Conservation (phyloP, 2,113 vertebrate species). For the Daubentonia madagascariensis region DNA sequence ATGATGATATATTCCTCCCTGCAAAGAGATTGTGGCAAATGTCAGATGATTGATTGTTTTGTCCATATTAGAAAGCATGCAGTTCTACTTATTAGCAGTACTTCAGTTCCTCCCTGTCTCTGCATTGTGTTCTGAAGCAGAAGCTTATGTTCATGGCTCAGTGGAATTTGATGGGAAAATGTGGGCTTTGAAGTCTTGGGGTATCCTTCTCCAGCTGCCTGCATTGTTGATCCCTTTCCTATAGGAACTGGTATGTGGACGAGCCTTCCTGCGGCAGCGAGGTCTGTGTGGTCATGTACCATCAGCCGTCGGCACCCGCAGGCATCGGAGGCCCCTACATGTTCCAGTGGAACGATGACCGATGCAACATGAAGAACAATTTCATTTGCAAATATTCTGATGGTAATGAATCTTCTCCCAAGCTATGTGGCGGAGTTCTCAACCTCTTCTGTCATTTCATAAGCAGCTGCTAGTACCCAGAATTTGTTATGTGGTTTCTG, state of each 20-base stretch:
- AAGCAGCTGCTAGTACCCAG: not conserved
- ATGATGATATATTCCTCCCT: not conserved
- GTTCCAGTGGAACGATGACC: constrained; percentile 95
- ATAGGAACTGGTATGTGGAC: constrained; percentile 94
- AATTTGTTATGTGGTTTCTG: not conserved
- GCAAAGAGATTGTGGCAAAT: constrained; percentile 38
- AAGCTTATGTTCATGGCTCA: not conserved
- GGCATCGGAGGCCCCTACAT: constrained; percentile 87
- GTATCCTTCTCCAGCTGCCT: not conserved
- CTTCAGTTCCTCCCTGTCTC: not conserved
- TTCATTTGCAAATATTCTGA: constrained; percentile 96
- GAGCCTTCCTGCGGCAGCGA: constrained; percentile 95
- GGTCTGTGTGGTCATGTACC: constrained; percentile 93
- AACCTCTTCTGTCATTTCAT: not conserved
- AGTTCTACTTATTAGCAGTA: not conserved
- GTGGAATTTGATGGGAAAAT: not conserved
- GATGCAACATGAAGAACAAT: constrained; percentile 95
- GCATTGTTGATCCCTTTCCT: constrained; percentile 40
- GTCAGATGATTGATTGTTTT: constrained; percentile 49
- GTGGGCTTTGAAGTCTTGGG: not conserved
- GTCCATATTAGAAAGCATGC: not conserved
- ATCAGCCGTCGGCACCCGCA: constrained; percentile 87
- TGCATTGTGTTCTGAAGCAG: not conserved
- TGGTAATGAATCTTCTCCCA: constrained; percentile 80
- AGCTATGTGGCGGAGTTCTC: not conserved